A percentile compares a stretch with the other conserved stretches of the same genome.
These are phyloP conservation scores for Propsilocerus akamusi DNA, from an alignment of 1,140 invertebrate species.

Conservation along the genomic window DNA sequence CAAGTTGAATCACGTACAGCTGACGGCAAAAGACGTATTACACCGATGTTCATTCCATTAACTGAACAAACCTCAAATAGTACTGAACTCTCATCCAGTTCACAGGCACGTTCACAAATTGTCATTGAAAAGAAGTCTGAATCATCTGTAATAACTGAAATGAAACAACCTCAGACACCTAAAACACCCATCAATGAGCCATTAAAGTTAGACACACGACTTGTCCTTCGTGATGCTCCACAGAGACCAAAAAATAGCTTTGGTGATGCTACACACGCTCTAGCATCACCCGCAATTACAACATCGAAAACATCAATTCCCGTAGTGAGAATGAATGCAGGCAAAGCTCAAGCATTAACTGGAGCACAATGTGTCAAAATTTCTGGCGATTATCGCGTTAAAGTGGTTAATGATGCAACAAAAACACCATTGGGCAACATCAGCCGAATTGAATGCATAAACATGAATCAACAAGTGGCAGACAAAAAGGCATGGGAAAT, in stretches of 20 bases:
- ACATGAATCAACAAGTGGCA: not conserved
- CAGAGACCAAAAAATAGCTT: not conserved
- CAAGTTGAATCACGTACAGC: conserved; percentile 90
- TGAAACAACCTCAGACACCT: not conserved
- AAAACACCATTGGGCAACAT: conserved; percentile 17
- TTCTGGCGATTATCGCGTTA: conserved; percentile 12
- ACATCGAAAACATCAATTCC: not conserved
- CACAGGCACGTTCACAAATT: conserved; percentile 3
- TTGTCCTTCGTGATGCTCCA: not conserved
- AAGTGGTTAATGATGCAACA: conserved; percentile 16
- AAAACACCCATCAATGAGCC: not conserved
- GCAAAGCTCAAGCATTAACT: conserved; percentile 7
- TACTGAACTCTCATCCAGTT: not conserved
- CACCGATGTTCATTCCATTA: conserved; percentile 81
- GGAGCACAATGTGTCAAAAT: conserved; percentile 7
- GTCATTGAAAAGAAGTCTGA: conserved; percentile 5
- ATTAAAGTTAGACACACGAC: not conserved
- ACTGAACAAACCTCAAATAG: conserved; percentile 30
- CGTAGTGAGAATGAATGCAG: not conserved
- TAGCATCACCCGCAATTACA: not conserved
- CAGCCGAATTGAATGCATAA: conserved; percentile 14
- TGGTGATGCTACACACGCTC: not conserved
- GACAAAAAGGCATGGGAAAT: conserved; percentile 10
- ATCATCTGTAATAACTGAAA: not conserved
- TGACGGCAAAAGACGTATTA: conserved; percentile 86